Evolutionary conservation across 2,888 invertebrate species (phyloP).

Genomic region (Torymus aiolomorphi): DNA sequence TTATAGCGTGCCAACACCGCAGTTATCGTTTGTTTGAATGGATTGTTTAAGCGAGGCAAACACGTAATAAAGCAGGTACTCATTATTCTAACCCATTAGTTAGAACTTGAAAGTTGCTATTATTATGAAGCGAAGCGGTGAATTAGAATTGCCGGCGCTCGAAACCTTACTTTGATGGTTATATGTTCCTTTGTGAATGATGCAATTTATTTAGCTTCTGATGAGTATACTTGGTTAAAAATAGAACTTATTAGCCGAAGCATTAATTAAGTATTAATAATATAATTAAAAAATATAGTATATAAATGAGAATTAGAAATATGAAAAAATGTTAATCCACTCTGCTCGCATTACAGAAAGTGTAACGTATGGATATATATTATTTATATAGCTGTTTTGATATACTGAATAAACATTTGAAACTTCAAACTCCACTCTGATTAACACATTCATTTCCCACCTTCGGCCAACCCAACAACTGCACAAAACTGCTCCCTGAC

Average conservation of each 20-base stretch:
- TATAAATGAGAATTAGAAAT: too few species aligned
- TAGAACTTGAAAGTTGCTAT: not conserved
- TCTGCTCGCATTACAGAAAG: too few species aligned
- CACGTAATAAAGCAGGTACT: not conserved
- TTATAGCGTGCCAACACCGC: constrained; percentile 21
- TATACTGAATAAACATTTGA: not conserved
- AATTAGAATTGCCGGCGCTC: constrained; percentile 3
- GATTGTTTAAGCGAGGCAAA: constrained; percentile 28
- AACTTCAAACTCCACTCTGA: not conserved
- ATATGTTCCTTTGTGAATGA: too few species aligned
- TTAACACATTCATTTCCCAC: constrained; percentile 11
- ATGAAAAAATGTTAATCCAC: too few species aligned
- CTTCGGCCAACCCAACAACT: not conserved
- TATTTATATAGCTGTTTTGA: not conserved
- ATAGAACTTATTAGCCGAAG: too few species aligned
- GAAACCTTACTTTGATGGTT: too few species aligned
- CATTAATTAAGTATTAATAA: too few species aligned
- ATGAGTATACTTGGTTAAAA: too few species aligned
- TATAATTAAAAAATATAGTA: too few species aligned
- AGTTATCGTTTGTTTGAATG: constrained; percentile 26
- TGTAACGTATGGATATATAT: too few species aligned
- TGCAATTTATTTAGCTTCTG: too few species aligned
- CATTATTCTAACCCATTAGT: not conserved
- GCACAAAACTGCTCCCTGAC: too few species aligned
- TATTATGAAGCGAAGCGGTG: not conserved